Conservation (phyloP, 2,113 vertebrate genomes). For the Electrona antarctica region DNA sequence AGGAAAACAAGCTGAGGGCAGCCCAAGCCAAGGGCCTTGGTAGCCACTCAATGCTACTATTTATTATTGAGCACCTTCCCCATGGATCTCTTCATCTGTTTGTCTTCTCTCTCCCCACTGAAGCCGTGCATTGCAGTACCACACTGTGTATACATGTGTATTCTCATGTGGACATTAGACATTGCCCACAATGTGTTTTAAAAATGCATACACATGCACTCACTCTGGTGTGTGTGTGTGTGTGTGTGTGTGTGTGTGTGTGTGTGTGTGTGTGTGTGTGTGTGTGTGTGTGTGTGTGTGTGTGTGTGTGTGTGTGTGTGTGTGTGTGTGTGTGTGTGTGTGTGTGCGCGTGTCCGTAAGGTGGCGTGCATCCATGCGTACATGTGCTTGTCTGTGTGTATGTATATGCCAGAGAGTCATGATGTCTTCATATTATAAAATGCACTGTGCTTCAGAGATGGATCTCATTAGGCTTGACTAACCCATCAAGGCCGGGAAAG, state of each 20-base stretch:
- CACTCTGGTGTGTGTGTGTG: no score
- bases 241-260: no score
- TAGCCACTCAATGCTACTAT: conserved; percentile 63
- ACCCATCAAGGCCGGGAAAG: no score
- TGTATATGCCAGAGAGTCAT: conserved; percentile 23
- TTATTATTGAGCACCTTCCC: conserved; percentile 53
- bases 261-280: no score
- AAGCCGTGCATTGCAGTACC: conserved; percentile 26
- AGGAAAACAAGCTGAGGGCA: conserved; percentile 42
- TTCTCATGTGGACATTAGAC: no score
- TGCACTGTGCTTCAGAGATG: conserved; percentile 30
- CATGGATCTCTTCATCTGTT: conserved; percentile 43
- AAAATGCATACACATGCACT: no score
- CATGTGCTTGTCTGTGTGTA: conserved; percentile 17
- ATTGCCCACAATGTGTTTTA: no score
- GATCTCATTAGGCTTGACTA: conserved; percentile 53
- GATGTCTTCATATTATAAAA: conserved; percentile 39
- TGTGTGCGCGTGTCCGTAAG: neutral
- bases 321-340: conserved; percentile 5
- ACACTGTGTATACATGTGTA: neutral
- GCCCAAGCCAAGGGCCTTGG: conserved; percentile 42
- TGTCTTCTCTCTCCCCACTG: conserved; percentile 34
- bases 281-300: conserved; percentile 3
- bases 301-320: neutral
- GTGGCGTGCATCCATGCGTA: no score